These are phyloP conservation scores for Conistra vaccinii DNA, from an alignment of 2,888 invertebrate genomes.

Conservation along the genomic window DNA sequence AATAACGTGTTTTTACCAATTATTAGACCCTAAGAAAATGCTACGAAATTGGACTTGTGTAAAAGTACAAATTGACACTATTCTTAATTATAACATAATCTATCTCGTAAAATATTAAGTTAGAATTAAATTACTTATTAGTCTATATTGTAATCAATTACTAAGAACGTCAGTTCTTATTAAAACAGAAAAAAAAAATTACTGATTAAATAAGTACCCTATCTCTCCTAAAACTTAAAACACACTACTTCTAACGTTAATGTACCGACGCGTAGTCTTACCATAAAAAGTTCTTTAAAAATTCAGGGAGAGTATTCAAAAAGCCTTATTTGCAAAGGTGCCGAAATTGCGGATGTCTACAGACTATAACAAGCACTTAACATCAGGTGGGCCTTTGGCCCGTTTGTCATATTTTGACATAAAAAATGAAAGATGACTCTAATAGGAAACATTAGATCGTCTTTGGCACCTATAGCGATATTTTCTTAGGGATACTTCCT, in stretches of 20 bases:
- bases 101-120: no score
- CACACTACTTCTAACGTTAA: slow-evolving; percentile 1
- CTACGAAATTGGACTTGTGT: no score
- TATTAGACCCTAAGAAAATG: no score
- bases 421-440: slow-evolving; percentile 69
- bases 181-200: no score
- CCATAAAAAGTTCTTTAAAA: slow-evolving; percentile 16
- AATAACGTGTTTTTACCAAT: no score
- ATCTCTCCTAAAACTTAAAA: background rate
- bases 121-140: no score
- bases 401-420: slow-evolving; percentile 66
- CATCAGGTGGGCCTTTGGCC: slow-evolving; percentile 60
- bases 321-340: slow-evolving; percentile 58
- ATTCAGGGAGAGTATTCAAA: slow-evolving; percentile 23
- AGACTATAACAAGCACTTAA: slow-evolving; percentile 58
- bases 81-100: no score
- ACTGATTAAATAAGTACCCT: no score
- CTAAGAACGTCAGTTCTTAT: no score
- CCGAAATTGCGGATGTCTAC: slow-evolving; percentile 59
- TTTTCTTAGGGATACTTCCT: slow-evolving; percentile 46
- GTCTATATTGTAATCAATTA: no score
- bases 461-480: slow-evolving; percentile 61
- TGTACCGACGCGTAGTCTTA: slow-evolving; percentile 3
- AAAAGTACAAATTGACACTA: no score
- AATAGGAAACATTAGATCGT: slow-evolving; percentile 68